phyloP scores from a whole-genome alignment of 1,140 invertebrate genomes.

The Sesamia nonagrioides region DNA sequence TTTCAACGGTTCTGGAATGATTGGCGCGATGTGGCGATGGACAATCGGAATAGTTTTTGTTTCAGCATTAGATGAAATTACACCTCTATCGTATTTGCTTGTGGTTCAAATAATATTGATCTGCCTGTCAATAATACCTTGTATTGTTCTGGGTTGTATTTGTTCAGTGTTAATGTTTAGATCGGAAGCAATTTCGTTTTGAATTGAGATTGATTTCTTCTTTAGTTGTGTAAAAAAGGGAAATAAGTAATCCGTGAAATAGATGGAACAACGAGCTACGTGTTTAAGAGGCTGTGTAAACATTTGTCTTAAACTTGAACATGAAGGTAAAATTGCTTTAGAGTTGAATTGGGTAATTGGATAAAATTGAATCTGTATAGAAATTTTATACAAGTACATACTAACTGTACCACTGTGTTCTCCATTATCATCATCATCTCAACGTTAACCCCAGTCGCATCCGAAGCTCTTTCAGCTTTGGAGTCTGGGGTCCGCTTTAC shows the following conservation, averaged over 20 bases:
- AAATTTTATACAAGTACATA: too few species aligned
- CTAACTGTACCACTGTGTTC: too few species aligned
- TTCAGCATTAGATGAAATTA: slow-evolving; percentile 72
- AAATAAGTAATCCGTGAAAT: background rate
- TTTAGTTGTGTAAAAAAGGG: slow-evolving; percentile 1
- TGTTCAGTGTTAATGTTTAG: slow-evolving; percentile 35
- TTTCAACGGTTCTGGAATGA: slow-evolving; percentile 32
- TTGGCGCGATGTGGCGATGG: slow-evolving; percentile 54
- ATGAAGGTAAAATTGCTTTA: background rate
- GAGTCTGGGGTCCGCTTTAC: too few species aligned
- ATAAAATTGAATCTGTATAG: too few species aligned
- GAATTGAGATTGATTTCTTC: slow-evolving; percentile 25
- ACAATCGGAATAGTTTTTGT: slow-evolving; percentile 75
- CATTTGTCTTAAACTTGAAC: background rate
- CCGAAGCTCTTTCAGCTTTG: too few species aligned
- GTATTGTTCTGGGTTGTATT: slow-evolving; percentile 27
- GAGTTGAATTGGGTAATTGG: too few species aligned
- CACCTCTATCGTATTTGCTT: slow-evolving; percentile 69
- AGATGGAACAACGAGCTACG: background rate
- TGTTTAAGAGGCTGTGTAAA: background rate
- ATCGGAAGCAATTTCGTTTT: slow-evolving; percentile 40
- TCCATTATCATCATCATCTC: too few species aligned
- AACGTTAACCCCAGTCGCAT: too few species aligned
- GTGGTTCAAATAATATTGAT: slow-evolving; percentile 61
- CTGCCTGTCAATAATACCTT: slow-evolving; percentile 42